These are phyloP conservation scores for Alosa alosa DNA, from an alignment of 2,113 vertebrate species.

Conservation along the genomic window DNA sequence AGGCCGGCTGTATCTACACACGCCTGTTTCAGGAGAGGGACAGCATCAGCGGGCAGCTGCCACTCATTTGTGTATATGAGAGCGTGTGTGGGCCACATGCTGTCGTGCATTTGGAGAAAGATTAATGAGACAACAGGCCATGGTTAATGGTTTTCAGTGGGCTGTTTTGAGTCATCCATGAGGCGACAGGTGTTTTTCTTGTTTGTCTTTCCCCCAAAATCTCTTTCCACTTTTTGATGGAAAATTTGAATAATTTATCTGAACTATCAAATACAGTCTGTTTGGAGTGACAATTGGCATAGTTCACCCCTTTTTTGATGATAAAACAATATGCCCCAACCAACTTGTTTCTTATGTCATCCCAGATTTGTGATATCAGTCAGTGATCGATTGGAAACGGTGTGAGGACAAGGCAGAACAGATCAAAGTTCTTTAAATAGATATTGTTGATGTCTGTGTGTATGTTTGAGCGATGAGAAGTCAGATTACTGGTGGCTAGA, in stretches of 20 bases:
- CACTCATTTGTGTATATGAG: not conserved
- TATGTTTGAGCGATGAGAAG: not conserved
- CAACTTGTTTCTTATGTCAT: not conserved
- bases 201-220: slow-evolving; percentile 3
- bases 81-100: slow-evolving; percentile 2
- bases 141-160: slow-evolving; percentile 33
- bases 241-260: slow-evolving; percentile 36
- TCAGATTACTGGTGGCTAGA: not conserved
- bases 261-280: slow-evolving; percentile 30
- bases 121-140: not conserved
- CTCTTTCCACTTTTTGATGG: not conserved
- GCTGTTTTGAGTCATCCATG: slow-evolving; percentile 31
- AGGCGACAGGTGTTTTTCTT: slow-evolving; percentile 21
- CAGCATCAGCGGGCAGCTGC: not conserved
- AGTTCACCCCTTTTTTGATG: not conserved
- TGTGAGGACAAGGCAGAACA: not conserved
- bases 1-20: slow-evolving; percentile 6
- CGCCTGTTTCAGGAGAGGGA: slow-evolving; percentile 12
- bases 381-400: not conserved
- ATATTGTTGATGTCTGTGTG: not conserved
- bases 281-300: slow-evolving; percentile 37
- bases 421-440: not conserved
- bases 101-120: slow-evolving; percentile 12
- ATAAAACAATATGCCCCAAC: not conserved
- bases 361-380: not conserved